Base-by-base conservation (phyloP, 2,113 vertebrate species). In the Actenoides lindsayi region DNA sequence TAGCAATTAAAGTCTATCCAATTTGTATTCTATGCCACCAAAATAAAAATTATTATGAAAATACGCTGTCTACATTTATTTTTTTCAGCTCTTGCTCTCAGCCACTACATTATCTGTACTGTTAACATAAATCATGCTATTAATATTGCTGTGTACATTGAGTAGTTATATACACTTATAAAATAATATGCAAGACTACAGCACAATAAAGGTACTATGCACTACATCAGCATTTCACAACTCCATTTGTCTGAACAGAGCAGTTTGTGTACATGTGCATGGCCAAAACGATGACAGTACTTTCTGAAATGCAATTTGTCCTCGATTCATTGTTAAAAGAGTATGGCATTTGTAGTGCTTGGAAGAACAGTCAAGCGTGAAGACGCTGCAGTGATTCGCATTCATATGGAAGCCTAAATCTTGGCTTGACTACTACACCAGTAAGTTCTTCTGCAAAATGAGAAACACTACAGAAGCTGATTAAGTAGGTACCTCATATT, bases 41-140 rank as follows among this genome's bases (percentile, higher is more conserved):
- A 76, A 85, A 25, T 6, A 93, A 13, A 86, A 94, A 88, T 30
- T 11, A 80, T 87, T 44, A 85, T 9, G 9, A n/a, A 90, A 89
- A 44, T 81, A 87, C 42, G 3, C 27, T 67, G 30, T 39, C 50
- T 79, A 53, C 31, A 50, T 83, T 84, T 57, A 41, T 51, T 65
- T 79, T 59, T 87, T 90, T 37, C 20, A 56, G 5, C 16, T 90
- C 48, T 89, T 83, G 35, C 39, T 89, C 42, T 80, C 30, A 81
- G 46, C 21, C 56, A 56, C 25, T 65, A 77, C 27, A 28, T 81
- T 86, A 90, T 48, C 64, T 42, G 10, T 19, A 89, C 4, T 76
- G 14, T 39, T 88, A 83, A 83, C 35, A 71, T 20, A 88, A 77
- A 60, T 35, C 17, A 56, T 16, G 46, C 11, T 57, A 83, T n/a